Evolutionary conservation across 2,113 vertebrate species (phyloP).

Genomic region (Cyanoderma ruficeps): DNA sequence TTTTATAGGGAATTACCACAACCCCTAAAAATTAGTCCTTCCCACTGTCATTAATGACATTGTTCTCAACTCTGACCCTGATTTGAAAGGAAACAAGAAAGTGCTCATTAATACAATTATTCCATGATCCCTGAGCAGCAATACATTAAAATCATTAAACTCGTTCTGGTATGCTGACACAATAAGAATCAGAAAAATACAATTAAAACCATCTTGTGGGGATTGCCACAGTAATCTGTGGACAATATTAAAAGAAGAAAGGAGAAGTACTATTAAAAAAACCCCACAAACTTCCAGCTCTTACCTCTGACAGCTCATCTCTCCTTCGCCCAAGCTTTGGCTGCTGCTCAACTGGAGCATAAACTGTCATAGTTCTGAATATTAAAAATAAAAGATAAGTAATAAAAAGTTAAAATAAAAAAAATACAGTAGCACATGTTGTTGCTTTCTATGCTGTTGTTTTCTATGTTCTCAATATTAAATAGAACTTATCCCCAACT

Average conservation of each 20-base stretch:
- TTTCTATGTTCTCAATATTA: neutral
- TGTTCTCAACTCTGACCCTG: neutral
- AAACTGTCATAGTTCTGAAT: constrained; percentile 87
- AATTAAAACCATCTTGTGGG: neutral
- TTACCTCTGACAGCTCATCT: constrained; percentile 92
- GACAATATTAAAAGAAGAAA: neutral
- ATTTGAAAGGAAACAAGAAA: neutral
- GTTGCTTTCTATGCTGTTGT: neutral
- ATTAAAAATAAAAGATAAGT: neutral
- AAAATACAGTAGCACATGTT: neutral
- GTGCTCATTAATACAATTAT: neutral
- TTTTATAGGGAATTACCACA: neutral
- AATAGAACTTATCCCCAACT: neutral
- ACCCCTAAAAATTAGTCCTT: neutral
- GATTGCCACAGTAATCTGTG: neutral
- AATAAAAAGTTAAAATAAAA: neutral
- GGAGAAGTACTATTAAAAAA: neutral
- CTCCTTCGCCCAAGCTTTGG: constrained; percentile 86
- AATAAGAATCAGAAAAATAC: neutral
- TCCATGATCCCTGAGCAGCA: neutral
- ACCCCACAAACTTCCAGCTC: neutral
- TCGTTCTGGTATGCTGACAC: neutral
- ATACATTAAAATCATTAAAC: neutral
- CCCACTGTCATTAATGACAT: neutral
- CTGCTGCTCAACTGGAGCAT: constrained; percentile 87